phyloP scores from a whole-genome alignment of 2,888 invertebrate species.

The Cylindroiulus punctatus region DNA sequence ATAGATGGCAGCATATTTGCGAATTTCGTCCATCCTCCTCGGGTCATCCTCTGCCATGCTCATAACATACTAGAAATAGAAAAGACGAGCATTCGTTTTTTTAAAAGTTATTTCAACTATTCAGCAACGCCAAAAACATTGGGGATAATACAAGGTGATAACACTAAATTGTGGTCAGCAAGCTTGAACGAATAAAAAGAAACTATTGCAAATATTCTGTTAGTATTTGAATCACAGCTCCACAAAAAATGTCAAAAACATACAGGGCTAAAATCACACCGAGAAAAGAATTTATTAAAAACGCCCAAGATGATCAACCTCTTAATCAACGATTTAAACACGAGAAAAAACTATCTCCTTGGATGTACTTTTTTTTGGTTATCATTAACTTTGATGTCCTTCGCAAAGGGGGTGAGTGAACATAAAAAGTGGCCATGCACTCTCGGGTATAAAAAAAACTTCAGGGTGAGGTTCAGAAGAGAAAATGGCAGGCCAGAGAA shows the following conservation, averaged over 20 bases:
- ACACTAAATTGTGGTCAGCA: too few relatives aligned
- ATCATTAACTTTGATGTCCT: slow-evolving; percentile 7
- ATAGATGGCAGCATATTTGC: slow-evolving; percentile 97
- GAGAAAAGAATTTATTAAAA: not conserved
- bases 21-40: slow-evolving; percentile 88
- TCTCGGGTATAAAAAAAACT: not conserved
- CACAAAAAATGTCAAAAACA: not conserved
- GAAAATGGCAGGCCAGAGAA: slow-evolving; percentile 15
- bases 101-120: too few relatives aligned
- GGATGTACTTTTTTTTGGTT: not conserved
- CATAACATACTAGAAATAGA: slow-evolving; percentile 77
- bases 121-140: too few relatives aligned
- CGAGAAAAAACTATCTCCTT: not conserved
- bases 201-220: too few relatives aligned
- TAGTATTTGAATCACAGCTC: too few relatives aligned
- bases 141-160: too few relatives aligned
- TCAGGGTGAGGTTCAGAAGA: slow-evolving; percentile 36
- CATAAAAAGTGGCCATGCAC: slow-evolving; percentile 44
- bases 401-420: slow-evolving; percentile 22
- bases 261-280: not conserved
- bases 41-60: slow-evolving; percentile 89
- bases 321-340: not conserved
- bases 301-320: not conserved
- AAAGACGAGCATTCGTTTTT: slow-evolving; percentile 8
- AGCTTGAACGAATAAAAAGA: too few relatives aligned